Conservation (phyloP, 2,113 vertebrate species). For the Leucopsar rothschildi region DNA sequence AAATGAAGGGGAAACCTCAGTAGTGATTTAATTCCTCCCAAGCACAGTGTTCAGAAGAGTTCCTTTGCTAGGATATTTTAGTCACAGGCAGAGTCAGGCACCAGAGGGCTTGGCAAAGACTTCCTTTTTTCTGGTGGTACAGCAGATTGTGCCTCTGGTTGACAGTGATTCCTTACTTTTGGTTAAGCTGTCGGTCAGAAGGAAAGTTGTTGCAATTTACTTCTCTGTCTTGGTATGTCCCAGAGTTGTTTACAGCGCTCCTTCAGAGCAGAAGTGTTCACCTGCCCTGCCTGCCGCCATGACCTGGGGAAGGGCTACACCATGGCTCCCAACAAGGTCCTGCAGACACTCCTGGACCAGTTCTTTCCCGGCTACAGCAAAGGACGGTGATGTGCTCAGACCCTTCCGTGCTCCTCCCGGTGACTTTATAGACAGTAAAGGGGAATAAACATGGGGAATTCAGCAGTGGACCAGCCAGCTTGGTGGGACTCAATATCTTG, state of each 20-base stretch:
- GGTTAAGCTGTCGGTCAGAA: background rate
- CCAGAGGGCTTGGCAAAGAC: background rate
- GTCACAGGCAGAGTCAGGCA: background rate
- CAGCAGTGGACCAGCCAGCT: constrained; percentile 70
- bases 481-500: constrained; percentile 52
- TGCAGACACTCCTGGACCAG: constrained; percentile 94
- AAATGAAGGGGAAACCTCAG: background rate
- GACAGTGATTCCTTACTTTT: background rate
- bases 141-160: background rate
- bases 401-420: constrained; percentile 24
- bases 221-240: background rate
- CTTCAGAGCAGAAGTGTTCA: constrained; percentile 94
- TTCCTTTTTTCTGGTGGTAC: background rate
- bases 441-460: constrained; percentile 39
- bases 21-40: background rate
- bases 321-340: constrained; percentile 91
- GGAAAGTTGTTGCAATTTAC: background rate
- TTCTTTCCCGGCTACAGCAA: constrained; percentile 99
- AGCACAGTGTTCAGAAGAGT: background rate
- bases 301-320: constrained; percentile 92
- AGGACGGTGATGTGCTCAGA: constrained; percentile 87
- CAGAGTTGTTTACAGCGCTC: constrained; percentile 96
- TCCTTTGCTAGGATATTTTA: background rate
- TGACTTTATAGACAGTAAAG: constrained; percentile 68
- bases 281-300: constrained; percentile 93